Conservation (phyloP, 2,888 invertebrate genomes). For the Lysandra coridon region DNA sequence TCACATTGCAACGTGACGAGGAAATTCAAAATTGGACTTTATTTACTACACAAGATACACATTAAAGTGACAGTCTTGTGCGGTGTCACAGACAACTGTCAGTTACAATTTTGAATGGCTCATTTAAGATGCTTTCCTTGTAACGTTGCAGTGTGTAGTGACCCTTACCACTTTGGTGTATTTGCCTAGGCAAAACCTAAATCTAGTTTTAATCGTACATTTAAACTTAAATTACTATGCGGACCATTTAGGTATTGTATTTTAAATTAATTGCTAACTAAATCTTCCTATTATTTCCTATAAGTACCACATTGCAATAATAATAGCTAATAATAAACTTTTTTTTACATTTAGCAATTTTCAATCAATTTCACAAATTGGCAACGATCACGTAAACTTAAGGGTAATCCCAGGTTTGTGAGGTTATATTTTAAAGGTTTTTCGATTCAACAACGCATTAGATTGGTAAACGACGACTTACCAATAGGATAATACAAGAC, state of each 20-base stretch:
- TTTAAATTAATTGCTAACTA: slow-evolving; percentile 27
- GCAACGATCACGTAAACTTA: background rate
- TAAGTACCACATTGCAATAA: slow-evolving; percentile 17
- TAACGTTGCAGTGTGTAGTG: background rate
- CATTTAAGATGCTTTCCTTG: too few relatives aligned
- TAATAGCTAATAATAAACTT: background rate
- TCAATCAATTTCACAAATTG: background rate
- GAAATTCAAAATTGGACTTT: background rate
- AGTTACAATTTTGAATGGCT: too few relatives aligned
- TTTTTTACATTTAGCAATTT: background rate
- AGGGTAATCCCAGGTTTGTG: too few relatives aligned
- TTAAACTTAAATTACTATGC: slow-evolving; percentile 19
- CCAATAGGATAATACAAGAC: too few relatives aligned
- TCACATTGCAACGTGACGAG: background rate
- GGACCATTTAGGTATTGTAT: slow-evolving; percentile 33
- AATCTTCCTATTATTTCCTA: slow-evolving; percentile 26
- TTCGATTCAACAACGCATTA: too few relatives aligned
- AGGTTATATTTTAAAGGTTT: too few relatives aligned
- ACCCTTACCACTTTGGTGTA: background rate
- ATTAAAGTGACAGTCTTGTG: too few relatives aligned
- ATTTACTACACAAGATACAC: too few relatives aligned
- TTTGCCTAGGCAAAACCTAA: background rate
- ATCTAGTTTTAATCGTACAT: slow-evolving; percentile 7
- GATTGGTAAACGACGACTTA: too few relatives aligned
- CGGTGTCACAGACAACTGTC: too few relatives aligned